Conservation (phyloP, 2,888 invertebrate species). For the Schizotus pectinicornis region DNA sequence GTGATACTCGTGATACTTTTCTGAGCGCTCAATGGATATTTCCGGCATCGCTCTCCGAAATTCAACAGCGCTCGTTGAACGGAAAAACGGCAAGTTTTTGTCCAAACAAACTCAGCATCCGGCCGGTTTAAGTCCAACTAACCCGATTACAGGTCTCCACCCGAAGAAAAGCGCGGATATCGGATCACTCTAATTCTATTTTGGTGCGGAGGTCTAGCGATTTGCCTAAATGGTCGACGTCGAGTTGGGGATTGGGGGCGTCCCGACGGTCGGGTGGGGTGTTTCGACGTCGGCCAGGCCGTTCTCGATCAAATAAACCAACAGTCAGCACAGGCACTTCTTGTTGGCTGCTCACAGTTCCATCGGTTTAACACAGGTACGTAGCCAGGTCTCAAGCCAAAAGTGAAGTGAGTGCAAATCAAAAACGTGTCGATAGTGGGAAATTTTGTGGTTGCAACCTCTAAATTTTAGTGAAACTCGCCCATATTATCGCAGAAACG, state of each 20-base stretch:
- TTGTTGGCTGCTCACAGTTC: conserved; percentile 63
- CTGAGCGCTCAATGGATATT: too few species aligned
- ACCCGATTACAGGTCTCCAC: too few species aligned
- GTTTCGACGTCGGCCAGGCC: conserved; percentile 24
- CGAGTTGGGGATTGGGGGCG: conserved; percentile 22
- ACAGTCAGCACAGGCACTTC: conserved; percentile 67
- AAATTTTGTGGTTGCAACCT: too few species aligned
- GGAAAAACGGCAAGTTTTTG: too few species aligned
- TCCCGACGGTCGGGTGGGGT: conserved; percentile 21
- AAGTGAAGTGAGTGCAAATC: conserved; percentile 29
- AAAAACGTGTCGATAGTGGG: neutral
- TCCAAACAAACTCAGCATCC: too few species aligned
- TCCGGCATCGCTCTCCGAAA: too few species aligned
- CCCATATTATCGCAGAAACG: too few species aligned
- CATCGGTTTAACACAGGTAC: conserved; percentile 53
- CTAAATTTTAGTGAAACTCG: too few species aligned
- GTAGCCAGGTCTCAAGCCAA: conserved; percentile 35
- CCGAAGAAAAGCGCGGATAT: conserved; percentile 2
- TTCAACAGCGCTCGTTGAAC: too few species aligned
- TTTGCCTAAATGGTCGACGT: conserved; percentile 31
- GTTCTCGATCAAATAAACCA: conserved; percentile 29
- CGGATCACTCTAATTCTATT: conserved; percentile 23
- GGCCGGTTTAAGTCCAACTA: too few species aligned
- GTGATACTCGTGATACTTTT: too few species aligned
- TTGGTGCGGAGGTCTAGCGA: conserved; percentile 16